Base-by-base conservation (phyloP, 2,888 invertebrate species). In the Brachynemurus nebulosus region DNA sequence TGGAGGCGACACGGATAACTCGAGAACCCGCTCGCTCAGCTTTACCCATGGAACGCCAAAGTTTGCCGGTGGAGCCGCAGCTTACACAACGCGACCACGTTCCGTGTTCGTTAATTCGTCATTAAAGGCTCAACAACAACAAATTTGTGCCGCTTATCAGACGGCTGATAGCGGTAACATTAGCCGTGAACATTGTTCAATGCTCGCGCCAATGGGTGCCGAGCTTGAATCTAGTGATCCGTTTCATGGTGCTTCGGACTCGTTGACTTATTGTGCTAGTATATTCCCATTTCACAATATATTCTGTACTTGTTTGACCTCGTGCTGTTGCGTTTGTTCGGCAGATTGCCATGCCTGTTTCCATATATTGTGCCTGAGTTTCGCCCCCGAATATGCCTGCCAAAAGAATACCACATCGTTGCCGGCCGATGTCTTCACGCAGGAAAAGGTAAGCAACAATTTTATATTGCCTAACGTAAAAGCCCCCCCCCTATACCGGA, bases 301-400 rank as follows among this genome's bases (percentile, higher is more conserved):
- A 41, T 56, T 68, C 51, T 68, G 68, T 57, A 61, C 64, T 49
- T 68, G 68, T 59, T 61, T 62, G 50, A 55, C 62, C 53, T 61
- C 66, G 47, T 74, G 74, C 66, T 74, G 74, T 63, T 74, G 74
- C 65, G 71, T 70, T 67, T 75, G 75, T 62, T 69, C 73, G 55
- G 59, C 70, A 73, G 77, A 76, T 64, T 76, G 77, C 63, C 71
- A 74, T 62, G 69, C 71, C 57, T 76, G 76, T 64, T 74, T 74
- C 67, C 75, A 76, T 65, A 66, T 66, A 58, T 68, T 70, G 55
- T 76, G 76, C 64, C 61, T 64, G 48, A 61, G 65, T 25, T 64
- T 63, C 54, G 59, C 63, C 50, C 54, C 59, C 51, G 59, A 59
- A 46, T 60, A 64, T 54, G 53, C 55, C 48, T 67, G 66, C 59